Evolutionary conservation across 1,140 invertebrate genomes (phyloP).

Genomic region (Aphis gossypii): DNA sequence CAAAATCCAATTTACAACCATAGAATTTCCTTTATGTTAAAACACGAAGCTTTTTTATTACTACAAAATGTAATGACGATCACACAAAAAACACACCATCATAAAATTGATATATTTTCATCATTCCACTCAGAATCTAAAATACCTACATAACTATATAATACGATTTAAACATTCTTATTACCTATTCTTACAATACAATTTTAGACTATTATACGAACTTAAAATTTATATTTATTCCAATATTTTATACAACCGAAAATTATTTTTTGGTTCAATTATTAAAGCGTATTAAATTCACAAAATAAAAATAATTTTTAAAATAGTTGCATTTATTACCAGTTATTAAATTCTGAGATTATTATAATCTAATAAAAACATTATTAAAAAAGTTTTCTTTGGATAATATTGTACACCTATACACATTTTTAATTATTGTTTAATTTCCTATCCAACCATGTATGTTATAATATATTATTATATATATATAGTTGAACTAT

Average conservation of each 20-base stretch:
- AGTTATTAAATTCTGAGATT: neutral
- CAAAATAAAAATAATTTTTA: neutral
- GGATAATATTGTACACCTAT: neutral
- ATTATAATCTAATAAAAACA: constrained; percentile 1
- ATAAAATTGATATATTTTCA: no score
- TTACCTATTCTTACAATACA: no score
- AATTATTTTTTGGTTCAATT: neutral
- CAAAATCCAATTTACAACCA: no score
- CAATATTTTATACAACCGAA: no score
- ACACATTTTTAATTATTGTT: neutral
- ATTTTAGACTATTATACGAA: neutral
- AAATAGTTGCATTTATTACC: neutral
- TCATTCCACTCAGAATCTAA: no score
- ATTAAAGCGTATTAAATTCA: neutral
- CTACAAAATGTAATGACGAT: no score
- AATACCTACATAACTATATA: no score
- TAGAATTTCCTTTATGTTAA: no score
- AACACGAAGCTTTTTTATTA: no score
- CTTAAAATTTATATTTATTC: neutral
- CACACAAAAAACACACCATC: no score
- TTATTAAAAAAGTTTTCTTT: neutral
- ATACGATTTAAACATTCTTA: no score
- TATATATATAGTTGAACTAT: neutral
- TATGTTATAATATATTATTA: neutral
- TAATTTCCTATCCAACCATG: neutral